Evolutionary conservation across 2,888 invertebrate genomes (phyloP), one percentile per base, ranked within the genome.

Genomic region (Isotomurus palustris): DNA sequence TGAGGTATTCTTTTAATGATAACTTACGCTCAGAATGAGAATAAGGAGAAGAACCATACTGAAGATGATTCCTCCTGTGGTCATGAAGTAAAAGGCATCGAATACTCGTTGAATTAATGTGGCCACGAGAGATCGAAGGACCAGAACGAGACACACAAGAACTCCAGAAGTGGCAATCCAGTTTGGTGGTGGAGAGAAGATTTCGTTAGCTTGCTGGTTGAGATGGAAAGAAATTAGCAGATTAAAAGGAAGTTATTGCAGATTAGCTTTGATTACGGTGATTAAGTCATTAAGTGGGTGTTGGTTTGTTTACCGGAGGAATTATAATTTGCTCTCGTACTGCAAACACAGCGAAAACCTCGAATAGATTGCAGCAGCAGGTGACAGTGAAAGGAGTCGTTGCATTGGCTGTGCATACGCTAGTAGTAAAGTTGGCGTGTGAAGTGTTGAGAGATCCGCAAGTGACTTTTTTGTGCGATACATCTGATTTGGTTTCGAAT

Each of bases 101-200:
- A 24, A 10, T 12, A 14, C 4, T 21, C 28, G 25, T 12, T 17
- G 25, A 8, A 47, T 22, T 5, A 47, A 17, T 5, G n/a, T n/a
- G 28, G 12, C 14, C 3, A 25, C 28, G 4, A 47, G 28, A 5
- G 17, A 12, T 47, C 28, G 4, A 17, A 24, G 6, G 17, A 14
- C 14, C 4, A 47, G 10, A 28, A 47, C 28, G 17, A 47, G 25
- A 21, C 47, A 47, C 4, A 47, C 47, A 14, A 47, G 25, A 17
- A 27, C 25, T 14, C 47, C 47, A 3, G 47, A 47, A 4, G 17
- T 47, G 4, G 47, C 47, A 47, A 47, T 47, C 47, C 47, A 47
- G n/a, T 47, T 17, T 27, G 47, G 27, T 28, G 28, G 47, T 21
- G 24, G 17, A 4, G 21, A 4, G 21, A 3, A 17, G 17, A 24